phyloP scores from a whole-genome alignment of 2,888 invertebrate genomes.

The Alloscopus bannaensis region DNA sequence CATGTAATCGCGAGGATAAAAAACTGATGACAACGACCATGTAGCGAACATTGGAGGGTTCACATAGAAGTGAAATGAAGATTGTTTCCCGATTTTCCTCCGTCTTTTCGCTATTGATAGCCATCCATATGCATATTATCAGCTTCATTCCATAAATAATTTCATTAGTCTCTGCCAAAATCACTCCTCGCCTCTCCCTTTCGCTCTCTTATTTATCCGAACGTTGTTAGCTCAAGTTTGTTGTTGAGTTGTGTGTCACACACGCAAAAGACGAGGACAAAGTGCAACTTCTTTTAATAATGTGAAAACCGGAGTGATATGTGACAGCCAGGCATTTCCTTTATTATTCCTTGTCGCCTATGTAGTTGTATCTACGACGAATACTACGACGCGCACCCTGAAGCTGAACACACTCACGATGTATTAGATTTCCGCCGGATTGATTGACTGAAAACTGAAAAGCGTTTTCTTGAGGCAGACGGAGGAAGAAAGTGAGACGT shows the following conservation, averaged over 20 bases:
- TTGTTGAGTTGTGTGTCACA: not conserved
- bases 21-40: too few species aligned
- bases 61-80: too few species aligned
- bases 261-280: too few species aligned
- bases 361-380: constrained; percentile 4
- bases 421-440: constrained; percentile 25
- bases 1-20: too few species aligned
- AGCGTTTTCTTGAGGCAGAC: not conserved
- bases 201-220: not conserved
- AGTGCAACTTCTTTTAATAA: not conserved
- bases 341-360: not conserved
- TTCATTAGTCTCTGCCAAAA: constrained; percentile 45
- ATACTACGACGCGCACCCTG: constrained; percentile 8
- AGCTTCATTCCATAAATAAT: constrained; percentile 38
- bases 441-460: constrained; percentile 25
- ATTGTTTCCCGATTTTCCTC: too few species aligned
- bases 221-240: not conserved
- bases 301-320: not conserved
- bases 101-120: too few species aligned
- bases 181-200: not conserved
- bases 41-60: too few species aligned
- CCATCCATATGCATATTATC: constrained; percentile 11
- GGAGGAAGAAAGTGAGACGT: constrained; percentile 6
- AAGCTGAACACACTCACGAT: not conserved
- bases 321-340: not conserved